Evolutionary conservation across 2,113 vertebrate genomes (phyloP).

Genomic region (Ornithorhynchus anatinus): DNA sequence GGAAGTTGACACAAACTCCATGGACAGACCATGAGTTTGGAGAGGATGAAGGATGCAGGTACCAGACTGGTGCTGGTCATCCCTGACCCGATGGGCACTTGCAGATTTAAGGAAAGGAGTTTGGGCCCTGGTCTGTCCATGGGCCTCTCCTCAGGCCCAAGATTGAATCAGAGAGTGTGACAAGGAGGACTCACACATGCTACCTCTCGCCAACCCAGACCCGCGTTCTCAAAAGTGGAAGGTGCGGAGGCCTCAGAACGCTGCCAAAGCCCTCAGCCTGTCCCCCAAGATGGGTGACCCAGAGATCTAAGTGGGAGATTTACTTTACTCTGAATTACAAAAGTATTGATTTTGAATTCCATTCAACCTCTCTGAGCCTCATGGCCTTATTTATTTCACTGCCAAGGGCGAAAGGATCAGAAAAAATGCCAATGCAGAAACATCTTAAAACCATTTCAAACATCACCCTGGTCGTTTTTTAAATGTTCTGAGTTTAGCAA

Average conservation of each 20-base stretch:
- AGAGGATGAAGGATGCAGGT: too few species aligned
- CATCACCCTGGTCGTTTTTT: neutral
- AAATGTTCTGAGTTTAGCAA: neutral
- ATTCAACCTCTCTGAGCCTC: too few species aligned
- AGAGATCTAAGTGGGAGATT: neutral
- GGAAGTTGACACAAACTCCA: too few species aligned
- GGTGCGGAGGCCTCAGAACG: neutral
- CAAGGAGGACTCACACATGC: too few species aligned
- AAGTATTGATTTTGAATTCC: neutral
- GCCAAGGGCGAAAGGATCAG: too few species aligned
- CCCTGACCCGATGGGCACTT: too few species aligned
- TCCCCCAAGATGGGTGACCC: neutral
- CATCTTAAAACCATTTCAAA: neutral
- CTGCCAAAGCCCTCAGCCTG: rapidly evolving
- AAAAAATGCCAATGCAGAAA: too few species aligned
- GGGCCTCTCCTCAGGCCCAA: neutral
- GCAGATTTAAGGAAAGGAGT: too few species aligned
- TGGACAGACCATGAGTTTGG: too few species aligned
- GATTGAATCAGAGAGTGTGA: neutral
- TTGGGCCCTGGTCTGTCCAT: too few species aligned
- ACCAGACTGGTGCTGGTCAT: too few species aligned
- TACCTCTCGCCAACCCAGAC: neutral
- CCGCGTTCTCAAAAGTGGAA: neutral
- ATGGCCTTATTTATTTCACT: rapidly evolving
- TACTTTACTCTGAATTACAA: neutral